Base-by-base conservation (phyloP, 92 coral and sea anemone genomes). In the Parazoanthus atlanticus region DNA sequence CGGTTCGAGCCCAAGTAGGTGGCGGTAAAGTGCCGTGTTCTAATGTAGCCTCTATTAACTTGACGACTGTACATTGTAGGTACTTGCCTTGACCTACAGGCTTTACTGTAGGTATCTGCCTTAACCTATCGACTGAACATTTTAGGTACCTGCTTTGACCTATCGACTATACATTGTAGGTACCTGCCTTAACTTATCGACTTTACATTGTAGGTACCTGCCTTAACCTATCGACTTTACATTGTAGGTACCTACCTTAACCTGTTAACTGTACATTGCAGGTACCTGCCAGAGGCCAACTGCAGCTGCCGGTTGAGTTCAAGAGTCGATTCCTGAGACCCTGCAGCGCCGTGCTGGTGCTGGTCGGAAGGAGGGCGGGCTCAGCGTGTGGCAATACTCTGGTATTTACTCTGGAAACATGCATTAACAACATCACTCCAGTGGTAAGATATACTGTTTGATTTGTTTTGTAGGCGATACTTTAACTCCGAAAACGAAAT, bases 291-390 rank as follows among this genome's bases (percentile, higher is more conserved):
- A 97, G 93, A 79, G 95, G 98, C 77, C 94, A 97, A 21, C 91
- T 97, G 47, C 98, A 96, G 91, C 91, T 97, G 52, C 98, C 99
- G 36, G 98, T 97, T 28, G 98, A 97, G 85, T 97, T 97, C 92
- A 97, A 94, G 90, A 97, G 99, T 77, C 98, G 99, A 26, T 97
- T 97, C 79, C 90, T 97, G 52, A 92, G 99, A 74, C 97, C 99
- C 12, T 94, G 99, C 72, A 91, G 80, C 38, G 99, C 93, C 74
- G 96, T 96, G 30, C 56, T 97, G 75, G 98, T 97, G 69, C 93
- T 97, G 89, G 98, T 97, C 30, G 99, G 99, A 13, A 95, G 92
- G 88, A 96, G 99, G 25, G 95, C 94, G 61, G 99, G 98, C 8
- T 91, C 96, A 26, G 93, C 99, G 0, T 95, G 98, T 82, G 99